These are phyloP conservation scores for Drosophila tripunctata DNA, from an alignment of 2,888 invertebrate genomes.

Conservation along the genomic window DNA sequence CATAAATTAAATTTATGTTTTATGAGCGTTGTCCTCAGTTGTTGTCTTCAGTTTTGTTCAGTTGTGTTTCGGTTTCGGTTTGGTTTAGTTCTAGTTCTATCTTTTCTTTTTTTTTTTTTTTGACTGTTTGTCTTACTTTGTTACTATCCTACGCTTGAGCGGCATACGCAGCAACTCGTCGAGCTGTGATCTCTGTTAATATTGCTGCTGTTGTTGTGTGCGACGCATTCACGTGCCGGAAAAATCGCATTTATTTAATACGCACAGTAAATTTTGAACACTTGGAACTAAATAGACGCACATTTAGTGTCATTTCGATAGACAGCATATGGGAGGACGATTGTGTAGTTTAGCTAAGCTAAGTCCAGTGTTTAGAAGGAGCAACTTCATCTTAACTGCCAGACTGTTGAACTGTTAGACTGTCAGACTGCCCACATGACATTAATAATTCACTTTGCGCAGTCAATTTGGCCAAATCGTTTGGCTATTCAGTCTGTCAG, in stretches of 20 bases:
- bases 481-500: conserved; percentile 50
- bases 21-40: conserved; percentile 75
- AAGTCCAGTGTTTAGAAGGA: background rate
- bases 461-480: conserved; percentile 79
- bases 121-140: conserved; percentile 11
- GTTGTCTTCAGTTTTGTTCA: conserved; percentile 40
- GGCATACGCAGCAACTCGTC: background rate
- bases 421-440: conserved; percentile 55
- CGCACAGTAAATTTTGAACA: conserved; percentile 75
- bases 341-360: background rate
- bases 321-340: conserved; percentile 24
- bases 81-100: conserved; percentile 2
- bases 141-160: background rate
- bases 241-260: conserved; percentile 76
- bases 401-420: background rate
- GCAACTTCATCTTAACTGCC: background rate
- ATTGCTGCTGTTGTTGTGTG: conserved; percentile 5
- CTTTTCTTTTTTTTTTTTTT: conserved; percentile 2
- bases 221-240: conserved; percentile 68
- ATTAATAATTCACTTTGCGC: conserved; percentile 79
- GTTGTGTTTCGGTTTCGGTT: conserved; percentile 7
- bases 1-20: conserved; percentile 80
- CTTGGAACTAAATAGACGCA: conserved; percentile 75
- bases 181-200: conserved; percentile 18
- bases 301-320: conserved; percentile 71